These are phyloP conservation scores for Cairina moschata DNA, from an alignment of 2,113 vertebrate genomes.

Conservation along the genomic window DNA sequence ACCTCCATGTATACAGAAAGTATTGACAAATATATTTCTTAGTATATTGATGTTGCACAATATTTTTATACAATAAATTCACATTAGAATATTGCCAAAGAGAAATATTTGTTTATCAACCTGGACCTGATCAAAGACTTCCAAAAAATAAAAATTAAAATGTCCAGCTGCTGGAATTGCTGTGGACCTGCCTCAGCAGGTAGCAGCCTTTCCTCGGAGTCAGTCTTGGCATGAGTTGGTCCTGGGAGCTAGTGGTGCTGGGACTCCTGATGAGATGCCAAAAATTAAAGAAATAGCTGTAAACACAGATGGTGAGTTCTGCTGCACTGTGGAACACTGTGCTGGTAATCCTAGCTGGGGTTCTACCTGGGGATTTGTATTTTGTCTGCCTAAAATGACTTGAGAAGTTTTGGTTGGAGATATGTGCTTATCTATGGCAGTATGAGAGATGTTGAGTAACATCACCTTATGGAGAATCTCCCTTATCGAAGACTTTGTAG, in stretches of 20 bases:
- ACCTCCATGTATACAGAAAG: not conserved
- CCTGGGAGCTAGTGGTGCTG: not conserved
- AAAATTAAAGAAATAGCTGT: rapidly evolving
- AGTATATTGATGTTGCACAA: not conserved
- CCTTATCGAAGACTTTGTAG: not conserved
- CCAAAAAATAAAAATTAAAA: not conserved
- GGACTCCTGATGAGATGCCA: not conserved
- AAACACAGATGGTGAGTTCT: not conserved
- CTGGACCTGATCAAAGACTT: not conserved
- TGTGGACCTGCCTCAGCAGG: slow-evolving; percentile 20
- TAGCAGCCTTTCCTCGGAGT: slow-evolving; percentile 45
- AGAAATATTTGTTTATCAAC: not conserved
- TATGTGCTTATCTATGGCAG: not conserved
- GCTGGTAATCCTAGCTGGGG: not conserved
- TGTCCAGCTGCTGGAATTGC: not conserved
- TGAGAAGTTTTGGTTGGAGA: not conserved
- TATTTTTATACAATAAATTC: not conserved
- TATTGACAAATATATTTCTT: not conserved
- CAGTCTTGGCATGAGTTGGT: not conserved
- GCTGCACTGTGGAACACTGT: not conserved
- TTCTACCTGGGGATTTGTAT: not conserved
- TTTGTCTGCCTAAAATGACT: not conserved
- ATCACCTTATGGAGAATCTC: not conserved
- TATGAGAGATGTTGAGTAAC: not conserved
- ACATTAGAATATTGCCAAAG: not conserved